Conservation (phyloP, 2,113 vertebrate genomes). For the Rhagologus leucostigma region DNA sequence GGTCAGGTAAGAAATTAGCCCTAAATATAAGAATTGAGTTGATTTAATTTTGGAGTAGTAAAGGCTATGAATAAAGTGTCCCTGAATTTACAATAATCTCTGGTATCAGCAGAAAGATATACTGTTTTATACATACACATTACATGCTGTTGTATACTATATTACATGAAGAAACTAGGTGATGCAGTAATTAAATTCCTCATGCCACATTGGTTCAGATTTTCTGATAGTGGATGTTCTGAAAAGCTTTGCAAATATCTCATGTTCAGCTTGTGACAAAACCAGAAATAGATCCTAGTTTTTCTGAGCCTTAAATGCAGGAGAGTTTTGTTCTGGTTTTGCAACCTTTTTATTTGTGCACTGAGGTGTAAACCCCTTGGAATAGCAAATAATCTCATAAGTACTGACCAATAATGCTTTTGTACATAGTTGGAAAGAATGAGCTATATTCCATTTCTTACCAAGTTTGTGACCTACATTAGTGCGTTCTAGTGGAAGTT, state of each 20-base stretch:
- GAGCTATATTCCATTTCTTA: not conserved
- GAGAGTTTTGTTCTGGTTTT: not conserved
- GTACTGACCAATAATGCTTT: not conserved
- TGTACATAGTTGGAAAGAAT: not conserved
- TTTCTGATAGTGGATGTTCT: not conserved
- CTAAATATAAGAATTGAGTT: not conserved
- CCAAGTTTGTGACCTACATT: not conserved
- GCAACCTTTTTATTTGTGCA: not conserved
- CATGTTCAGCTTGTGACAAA: not conserved
- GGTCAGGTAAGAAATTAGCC: not conserved
- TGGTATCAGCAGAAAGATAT: not conserved
- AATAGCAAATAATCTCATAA: not conserved
- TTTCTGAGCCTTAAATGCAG: not conserved
- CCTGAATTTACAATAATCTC: not conserved
- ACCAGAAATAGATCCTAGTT: not conserved
- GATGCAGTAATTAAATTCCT: not conserved
- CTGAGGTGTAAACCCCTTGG: not conserved
- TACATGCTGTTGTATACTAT: not conserved
- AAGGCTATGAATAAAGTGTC: not conserved
- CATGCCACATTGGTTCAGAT: not conserved
- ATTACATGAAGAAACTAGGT: not conserved
- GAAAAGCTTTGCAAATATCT: not conserved
- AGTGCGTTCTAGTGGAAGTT: not conserved
- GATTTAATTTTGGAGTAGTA: not conserved
- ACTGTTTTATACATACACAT: not conserved